These are phyloP conservation scores for Entomyzon cyanotis DNA, from an alignment of 2,113 vertebrate species.

Conservation along the genomic window DNA sequence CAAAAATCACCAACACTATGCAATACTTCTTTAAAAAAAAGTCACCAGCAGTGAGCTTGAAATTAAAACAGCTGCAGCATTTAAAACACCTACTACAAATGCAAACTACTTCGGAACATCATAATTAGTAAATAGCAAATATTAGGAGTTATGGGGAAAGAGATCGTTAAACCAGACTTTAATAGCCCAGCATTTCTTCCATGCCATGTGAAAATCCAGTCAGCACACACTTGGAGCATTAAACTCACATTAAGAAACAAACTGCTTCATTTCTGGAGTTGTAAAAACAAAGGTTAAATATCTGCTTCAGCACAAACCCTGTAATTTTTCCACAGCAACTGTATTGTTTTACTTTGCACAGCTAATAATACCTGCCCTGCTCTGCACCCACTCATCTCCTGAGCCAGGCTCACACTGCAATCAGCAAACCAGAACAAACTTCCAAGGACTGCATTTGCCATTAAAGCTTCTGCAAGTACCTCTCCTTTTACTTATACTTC, in stretches of 20 bases:
- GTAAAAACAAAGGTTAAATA: slow-evolving; percentile 66
- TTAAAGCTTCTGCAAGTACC: neutral
- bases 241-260: slow-evolving; percentile 39
- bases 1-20: neutral
- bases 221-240: neutral
- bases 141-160: slow-evolving; percentile 56
- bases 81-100: slow-evolving; percentile 36
- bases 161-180: slow-evolving; percentile 32
- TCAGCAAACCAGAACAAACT: neutral
- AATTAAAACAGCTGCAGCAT: slow-evolving; percentile 29
- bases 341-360: slow-evolving; percentile 11
- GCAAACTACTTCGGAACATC: slow-evolving; percentile 14
- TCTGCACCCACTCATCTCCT: slow-evolving; percentile 15
- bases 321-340: slow-evolving; percentile 26
- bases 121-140: slow-evolving; percentile 63
- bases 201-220: neutral
- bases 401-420: neutral
- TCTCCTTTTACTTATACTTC: neutral
- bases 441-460: neutral
- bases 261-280: slow-evolving; percentile 45
- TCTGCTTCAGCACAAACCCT: slow-evolving; percentile 30
- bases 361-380: slow-evolving; percentile 37
- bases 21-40: neutral
- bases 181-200: slow-evolving; percentile 14
- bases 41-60: neutral